Evolutionary conservation across 2,888 invertebrate genomes (phyloP).

Genomic region (Apamea epomidion): DNA sequence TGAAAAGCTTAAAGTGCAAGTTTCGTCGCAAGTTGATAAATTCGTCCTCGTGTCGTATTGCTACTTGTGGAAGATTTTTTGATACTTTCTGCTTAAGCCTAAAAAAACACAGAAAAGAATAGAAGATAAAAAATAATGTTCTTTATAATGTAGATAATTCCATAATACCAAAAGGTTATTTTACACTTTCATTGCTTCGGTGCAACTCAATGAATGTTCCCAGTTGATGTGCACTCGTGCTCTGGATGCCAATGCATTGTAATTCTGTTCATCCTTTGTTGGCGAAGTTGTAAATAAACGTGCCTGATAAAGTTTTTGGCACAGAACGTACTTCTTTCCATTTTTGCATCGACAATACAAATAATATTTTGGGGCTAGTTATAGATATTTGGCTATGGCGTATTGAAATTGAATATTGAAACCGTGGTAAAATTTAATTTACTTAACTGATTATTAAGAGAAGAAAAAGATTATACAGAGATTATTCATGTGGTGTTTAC

Average conservation of each 20-base stretch:
- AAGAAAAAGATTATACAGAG: no score
- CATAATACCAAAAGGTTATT: not conserved
- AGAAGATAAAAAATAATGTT: not conserved
- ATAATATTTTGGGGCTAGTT: no score
- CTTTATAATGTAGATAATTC: not conserved
- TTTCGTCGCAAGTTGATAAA: not conserved
- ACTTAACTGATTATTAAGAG: no score
- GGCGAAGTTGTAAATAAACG: not conserved
- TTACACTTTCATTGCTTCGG: not conserved
- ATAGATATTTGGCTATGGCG: no score
- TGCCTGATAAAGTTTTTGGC: constrained; percentile 2
- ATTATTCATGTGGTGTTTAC: no score
- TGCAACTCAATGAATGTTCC: constrained; percentile 1
- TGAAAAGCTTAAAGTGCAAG: not conserved
- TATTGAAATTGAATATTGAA: no score
- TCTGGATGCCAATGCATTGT: not conserved
- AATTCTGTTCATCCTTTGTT: constrained; percentile 4
- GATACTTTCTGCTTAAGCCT: no score
- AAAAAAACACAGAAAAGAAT: not conserved
- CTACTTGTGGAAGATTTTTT: no score
- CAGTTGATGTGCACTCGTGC: not conserved
- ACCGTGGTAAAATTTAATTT: no score
- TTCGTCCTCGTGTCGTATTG: not conserved
- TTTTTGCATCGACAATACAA: no score
- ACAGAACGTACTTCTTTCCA: not conserved